Evolutionary conservation across 2,888 invertebrate genomes (phyloP).

Genomic region (Drosophila kokeensis): DNA sequence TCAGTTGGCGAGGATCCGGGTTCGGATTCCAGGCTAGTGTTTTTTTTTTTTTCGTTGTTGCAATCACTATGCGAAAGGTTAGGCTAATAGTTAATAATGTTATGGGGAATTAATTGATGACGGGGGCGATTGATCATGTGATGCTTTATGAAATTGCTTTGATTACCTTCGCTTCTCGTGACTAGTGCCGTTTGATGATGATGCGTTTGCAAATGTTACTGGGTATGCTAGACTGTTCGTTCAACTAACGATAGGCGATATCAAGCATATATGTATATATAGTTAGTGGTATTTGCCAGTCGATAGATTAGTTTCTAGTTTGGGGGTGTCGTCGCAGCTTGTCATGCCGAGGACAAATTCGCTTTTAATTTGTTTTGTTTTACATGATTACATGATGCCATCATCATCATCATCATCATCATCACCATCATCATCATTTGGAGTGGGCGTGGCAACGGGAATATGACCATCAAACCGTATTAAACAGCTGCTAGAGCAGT

Average conservation of each 20-base stretch:
- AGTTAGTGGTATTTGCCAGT: background rate
- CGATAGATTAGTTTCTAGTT: background rate
- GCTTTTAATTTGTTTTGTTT: conserved; percentile 3
- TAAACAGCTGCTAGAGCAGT: conserved; percentile 19
- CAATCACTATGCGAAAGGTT: background rate
- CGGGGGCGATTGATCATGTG: conserved; percentile 45
- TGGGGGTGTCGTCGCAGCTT: conserved; percentile 1
- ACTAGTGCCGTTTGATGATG: background rate
- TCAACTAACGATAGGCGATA: background rate
- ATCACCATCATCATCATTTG: background rate
- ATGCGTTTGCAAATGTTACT: background rate
- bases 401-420: background rate
- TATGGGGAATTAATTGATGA: background rate
- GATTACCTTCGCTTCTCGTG: conserved; percentile 32
- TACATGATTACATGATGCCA: background rate
- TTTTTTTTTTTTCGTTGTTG: background rate
- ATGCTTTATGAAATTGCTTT: conserved; percentile 27
- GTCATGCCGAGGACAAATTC: conserved; percentile 39
- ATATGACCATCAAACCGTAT: conserved; percentile 39
- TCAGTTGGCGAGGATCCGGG: background rate
- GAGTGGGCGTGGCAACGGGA: conserved; percentile 13
- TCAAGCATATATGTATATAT: background rate
- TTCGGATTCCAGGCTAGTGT: background rate
- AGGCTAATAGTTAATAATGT: background rate
- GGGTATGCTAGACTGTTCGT: background rate